phyloP scores from a whole-genome alignment of 2,113 vertebrate genomes.

The Sorex araneus region DNA sequence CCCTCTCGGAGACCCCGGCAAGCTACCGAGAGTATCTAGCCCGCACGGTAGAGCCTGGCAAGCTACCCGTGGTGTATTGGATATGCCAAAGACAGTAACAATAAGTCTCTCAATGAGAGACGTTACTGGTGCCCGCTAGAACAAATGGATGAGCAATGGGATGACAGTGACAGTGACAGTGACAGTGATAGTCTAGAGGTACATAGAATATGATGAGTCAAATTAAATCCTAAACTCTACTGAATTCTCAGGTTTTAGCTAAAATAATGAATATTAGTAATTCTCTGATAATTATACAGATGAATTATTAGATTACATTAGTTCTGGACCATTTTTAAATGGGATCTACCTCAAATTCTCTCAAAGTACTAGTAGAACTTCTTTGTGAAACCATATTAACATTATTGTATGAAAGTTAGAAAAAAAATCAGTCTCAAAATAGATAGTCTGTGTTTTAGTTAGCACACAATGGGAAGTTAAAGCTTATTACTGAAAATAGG shows the following conservation, averaged over 20 bases:
- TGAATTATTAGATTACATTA: not conserved
- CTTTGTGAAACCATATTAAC: not conserved
- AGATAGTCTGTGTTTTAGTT: not conserved
- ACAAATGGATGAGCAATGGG: no score
- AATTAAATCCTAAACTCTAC: not conserved
- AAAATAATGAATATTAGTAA: not conserved
- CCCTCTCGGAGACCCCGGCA: no score
- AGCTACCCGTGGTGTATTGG: no score
- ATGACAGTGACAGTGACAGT: no score
- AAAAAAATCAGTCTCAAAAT: not conserved
- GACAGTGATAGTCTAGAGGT: not conserved
- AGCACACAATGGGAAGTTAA: not conserved
- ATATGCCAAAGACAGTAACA: no score
- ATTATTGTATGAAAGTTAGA: not conserved
- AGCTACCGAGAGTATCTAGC: no score
- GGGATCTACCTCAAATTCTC: not conserved
- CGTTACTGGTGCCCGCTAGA: no score
- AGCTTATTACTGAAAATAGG: not conserved
- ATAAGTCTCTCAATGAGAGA: no score
- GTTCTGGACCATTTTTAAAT: not conserved
- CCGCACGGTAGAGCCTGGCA: no score
- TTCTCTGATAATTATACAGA: not conserved
- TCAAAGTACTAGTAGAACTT: not conserved
- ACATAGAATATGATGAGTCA: not conserved
- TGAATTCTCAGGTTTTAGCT: constrained; percentile 11